Evolutionary conservation across 2,113 vertebrate genomes (phyloP), one percentile per base, ranked within the genome.

Genomic region (Grammomys surdaster): DNA sequence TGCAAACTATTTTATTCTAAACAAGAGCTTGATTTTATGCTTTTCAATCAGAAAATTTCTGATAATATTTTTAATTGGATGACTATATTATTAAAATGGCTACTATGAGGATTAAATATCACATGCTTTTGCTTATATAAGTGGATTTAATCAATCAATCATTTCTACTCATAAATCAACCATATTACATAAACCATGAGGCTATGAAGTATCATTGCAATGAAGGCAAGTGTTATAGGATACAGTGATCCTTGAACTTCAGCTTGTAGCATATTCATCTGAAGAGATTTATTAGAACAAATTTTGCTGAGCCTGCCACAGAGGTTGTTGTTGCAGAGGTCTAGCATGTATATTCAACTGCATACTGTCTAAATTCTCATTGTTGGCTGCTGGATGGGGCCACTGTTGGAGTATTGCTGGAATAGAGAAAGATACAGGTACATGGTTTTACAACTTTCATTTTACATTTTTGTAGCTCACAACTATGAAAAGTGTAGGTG

Each of bases 381-480:
- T 22, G 19, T 24, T 60, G 72, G 65, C n/a, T 7, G 46, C 48
- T 89, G 84, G 8, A 51, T 36, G 36, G 33, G 4, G 63, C 3
- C 60, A 78, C 19, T 76, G 1, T 75, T 90, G 26, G 56, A 84
- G 48, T 51, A 75, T 72, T 36, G 7, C 22, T 67, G 31, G 48
- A 3, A 65, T 88, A 85, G 92, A 91, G 11, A 67, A 76, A 77
- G 36, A 87, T 96, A 67, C 7, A 95, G 67, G 16, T 82, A 2
- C 22, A 63, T n/a, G 19, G 48, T 70, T 90, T 92, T 78, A 54
- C 19, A 31, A 72, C 14, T 4, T 91, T 95, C 82, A 88, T 92
- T 94, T 96, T 96, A 67, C 81, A 19, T 78, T 95, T 89, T 58
- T 60, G 28, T 75, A 95, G 92, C 89, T n/a, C 10, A 77, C 48